These are phyloP conservation scores for Spea hammondii DNA, from an alignment of 2,797 vertebrate genomes.

Conservation along the genomic window DNA sequence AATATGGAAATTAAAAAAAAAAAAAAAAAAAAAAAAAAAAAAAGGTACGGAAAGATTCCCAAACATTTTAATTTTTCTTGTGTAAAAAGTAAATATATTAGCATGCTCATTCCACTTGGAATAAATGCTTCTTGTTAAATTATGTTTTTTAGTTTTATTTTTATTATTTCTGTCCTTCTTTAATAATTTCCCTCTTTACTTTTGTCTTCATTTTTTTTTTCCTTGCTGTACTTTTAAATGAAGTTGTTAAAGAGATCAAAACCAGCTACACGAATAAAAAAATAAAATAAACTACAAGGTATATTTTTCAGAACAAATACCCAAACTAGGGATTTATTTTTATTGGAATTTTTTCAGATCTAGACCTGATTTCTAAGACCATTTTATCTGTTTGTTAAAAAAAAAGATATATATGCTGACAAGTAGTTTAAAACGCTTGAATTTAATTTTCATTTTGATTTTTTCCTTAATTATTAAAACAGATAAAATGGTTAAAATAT, in stretches of 20 bases:
- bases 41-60: conserved; percentile 55
- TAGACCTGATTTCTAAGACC: not conserved
- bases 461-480: not conserved
- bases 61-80: conserved; percentile 16
- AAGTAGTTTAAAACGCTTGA: not conserved
- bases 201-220: conserved; percentile 18
- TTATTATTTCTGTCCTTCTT: conserved; percentile 28
- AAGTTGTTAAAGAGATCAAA: not conserved
- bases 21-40: conserved; percentile 60
- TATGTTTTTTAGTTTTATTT: conserved; percentile 12
- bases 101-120: conserved; percentile 40
- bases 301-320: not conserved
- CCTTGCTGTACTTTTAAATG: not conserved
- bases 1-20: conserved; percentile 59
- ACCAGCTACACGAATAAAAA: not conserved
- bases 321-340: not conserved
- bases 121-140: conserved; percentile 22
- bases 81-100: conserved; percentile 50
- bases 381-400: not conserved
- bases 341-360: not conserved
- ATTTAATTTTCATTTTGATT: not conserved
- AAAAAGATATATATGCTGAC: not conserved
- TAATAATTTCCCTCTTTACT: conserved; percentile 4
- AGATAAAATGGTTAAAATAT: conserved; percentile 6
- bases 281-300: not conserved